phyloP scores from a whole-genome alignment of 2,888 invertebrate genomes.

The Andricus curvator region DNA sequence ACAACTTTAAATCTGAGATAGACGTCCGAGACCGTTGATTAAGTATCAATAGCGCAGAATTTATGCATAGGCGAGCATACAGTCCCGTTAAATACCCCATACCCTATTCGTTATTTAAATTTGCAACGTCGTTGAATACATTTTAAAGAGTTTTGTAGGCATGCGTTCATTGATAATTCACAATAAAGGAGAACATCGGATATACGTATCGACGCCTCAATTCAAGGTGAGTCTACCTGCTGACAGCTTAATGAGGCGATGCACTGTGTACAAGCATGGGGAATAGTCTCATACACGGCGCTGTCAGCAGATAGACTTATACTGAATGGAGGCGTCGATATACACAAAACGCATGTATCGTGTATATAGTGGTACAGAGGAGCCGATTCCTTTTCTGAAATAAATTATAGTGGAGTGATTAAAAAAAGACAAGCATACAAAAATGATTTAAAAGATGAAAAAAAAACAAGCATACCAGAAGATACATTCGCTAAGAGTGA shows the following conservation, averaged over 20 bases:
- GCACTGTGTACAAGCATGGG: too few relatives aligned
- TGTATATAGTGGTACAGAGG: background rate
- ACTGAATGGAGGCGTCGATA: too few relatives aligned
- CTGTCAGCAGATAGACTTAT: too few relatives aligned
- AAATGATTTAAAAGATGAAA: background rate
- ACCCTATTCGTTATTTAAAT: conserved; percentile 8
- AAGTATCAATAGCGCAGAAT: conserved; percentile 54
- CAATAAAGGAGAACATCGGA: background rate
- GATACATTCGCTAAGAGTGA: background rate
- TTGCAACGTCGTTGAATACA: background rate
- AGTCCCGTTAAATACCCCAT: conserved; percentile 12
- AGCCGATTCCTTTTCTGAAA: background rate
- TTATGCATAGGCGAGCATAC: conserved; percentile 39
- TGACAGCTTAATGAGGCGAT: too few relatives aligned
- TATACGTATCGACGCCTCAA: background rate
- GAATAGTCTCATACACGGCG: too few relatives aligned
- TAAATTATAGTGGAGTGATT: background rate
- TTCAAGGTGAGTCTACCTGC: too few relatives aligned
- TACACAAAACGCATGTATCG: too few relatives aligned
- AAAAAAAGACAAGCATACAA: background rate
- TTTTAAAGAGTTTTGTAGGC: conserved; percentile 11
- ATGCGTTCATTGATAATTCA: conserved; percentile 6
- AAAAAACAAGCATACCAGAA: background rate
- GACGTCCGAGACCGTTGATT: conserved; percentile 51
- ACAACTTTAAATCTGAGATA: conserved; percentile 54